Evolutionary conservation across 2,888 invertebrate genomes (phyloP), one percentile per base, ranked within the genome.

Genomic region (Limnephilus marmoratus): DNA sequence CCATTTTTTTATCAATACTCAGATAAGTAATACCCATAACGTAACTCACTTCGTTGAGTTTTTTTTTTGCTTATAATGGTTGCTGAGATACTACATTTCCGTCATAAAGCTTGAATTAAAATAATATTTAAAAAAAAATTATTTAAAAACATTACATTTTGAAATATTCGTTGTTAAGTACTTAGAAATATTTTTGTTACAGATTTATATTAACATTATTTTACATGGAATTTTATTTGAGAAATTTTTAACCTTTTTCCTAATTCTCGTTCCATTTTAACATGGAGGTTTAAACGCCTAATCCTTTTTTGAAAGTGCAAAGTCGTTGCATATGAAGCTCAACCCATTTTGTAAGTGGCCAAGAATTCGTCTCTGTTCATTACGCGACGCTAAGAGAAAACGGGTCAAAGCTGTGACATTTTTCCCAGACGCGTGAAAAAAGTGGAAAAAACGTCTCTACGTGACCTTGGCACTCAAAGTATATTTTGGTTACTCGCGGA

Each of bases 401-500:
- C 68, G 68, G 68, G 68, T 24, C 68, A 68, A 86, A 86, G 45
- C 86, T n/a, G 86, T 45, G 15, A 45, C 24, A 45, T 24, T 45
- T 85, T 86, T 49, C 45, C 86, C 45, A 86, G 86, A 86, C 86
- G 86, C 86, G 41, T 37, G 86, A 86, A 86, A 49, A 86, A 68
- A 68, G 18, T 68, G 68, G 24, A 68, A 68, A 68, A 86, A 85
- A 15, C 41, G 45, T 85, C 45, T 85, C 49, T 45, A 86, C 29
- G 41, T 31, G 86, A 86, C 86, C 86, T 86, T 86, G 86, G 86
- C 86, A 86, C 86, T 45, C 86, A 86, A 86, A 86, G 45, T 85
- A 45, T 86, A 86, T 86, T 86, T 86, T 41, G 15, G n/a, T 83
- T 83, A 37, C 86, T 24, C 86, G 45, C 83, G 13, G 83, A 83